A percentile compares a stretch with the other conserved stretches of the same genome.
Conservation (phyloP, 2,113 vertebrate species). For the Chaetops frenatus region DNA sequence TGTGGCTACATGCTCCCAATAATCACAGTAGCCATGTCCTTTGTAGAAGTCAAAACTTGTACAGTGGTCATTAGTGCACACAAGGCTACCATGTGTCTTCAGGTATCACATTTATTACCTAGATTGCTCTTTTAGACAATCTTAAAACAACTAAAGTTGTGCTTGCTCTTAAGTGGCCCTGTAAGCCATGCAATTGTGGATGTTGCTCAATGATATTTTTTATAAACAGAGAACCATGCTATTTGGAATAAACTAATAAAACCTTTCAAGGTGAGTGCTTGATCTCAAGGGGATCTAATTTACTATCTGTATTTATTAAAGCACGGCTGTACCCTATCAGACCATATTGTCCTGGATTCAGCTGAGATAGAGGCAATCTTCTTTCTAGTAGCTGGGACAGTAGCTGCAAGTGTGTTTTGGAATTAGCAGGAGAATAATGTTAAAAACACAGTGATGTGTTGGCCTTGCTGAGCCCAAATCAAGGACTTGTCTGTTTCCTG, state of each 20-base stretch:
- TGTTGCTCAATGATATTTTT: background rate
- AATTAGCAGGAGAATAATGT: background rate
- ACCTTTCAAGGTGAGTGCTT: background rate
- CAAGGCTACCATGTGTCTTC: background rate
- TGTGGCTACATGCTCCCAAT: background rate
- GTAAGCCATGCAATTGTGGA: background rate
- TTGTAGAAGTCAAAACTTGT: background rate
- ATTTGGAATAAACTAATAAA: background rate
- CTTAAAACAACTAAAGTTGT: background rate
- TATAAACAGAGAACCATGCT: background rate
- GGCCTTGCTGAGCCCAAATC: background rate
- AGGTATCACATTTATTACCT: background rate
- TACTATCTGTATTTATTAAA: background rate
- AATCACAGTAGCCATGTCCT: background rate
- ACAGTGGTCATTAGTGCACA: background rate
- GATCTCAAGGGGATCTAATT: background rate
- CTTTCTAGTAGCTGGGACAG: background rate
- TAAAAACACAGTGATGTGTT: background rate
- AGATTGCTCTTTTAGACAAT: background rate
- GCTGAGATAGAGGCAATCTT: background rate
- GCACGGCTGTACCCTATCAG: background rate
- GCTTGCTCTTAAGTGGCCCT: background rate
- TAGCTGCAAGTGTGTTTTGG: background rate
- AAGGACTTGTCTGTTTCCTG: background rate
- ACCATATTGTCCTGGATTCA: background rate